These are phyloP conservation scores for Heliconius hortense DNA, from an alignment of 2,888 invertebrate species.

Conservation along the genomic window DNA sequence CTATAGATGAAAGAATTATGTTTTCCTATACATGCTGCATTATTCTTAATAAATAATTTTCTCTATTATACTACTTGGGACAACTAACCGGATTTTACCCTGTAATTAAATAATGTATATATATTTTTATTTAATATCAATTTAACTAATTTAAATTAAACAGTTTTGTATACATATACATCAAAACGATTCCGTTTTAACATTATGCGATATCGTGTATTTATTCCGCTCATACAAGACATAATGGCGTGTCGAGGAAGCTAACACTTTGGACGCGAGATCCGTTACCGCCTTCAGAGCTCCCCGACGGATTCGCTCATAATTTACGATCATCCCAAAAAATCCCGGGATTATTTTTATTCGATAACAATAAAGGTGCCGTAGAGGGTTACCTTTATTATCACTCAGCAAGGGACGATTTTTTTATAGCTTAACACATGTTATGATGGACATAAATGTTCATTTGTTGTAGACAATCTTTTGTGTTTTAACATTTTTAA, in stretches of 20 bases:
- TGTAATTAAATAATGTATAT: not conserved
- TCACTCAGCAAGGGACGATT: conserved; percentile 73
- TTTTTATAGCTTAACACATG: conserved; percentile 77
- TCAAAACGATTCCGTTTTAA: not conserved
- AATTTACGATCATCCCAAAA: conserved; percentile 81
- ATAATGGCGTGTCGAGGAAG: conserved; percentile 46
- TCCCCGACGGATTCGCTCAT: conserved; percentile 70
- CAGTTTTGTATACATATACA: not conserved
- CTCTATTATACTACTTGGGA: too few relatives aligned
- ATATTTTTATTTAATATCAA: not conserved
- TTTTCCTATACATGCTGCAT: too few relatives aligned
- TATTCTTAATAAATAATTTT: too few relatives aligned
- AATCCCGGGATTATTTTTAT: conserved; percentile 81
- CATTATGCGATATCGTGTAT: conserved; percentile 24
- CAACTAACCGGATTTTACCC: too few relatives aligned
- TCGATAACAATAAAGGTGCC: conserved; percentile 81
- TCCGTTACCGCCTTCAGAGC: conserved; percentile 47
- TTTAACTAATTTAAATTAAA: not conserved
- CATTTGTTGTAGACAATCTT: conserved; percentile 26
- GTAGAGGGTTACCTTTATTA: conserved; percentile 80
- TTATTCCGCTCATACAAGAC: conserved; percentile 26
- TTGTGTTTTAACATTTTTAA: conserved; percentile 6
- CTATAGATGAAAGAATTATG: too few relatives aligned
- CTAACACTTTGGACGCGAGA: conserved; percentile 49
- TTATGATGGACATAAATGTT: conserved; percentile 52